Percentiles rank a stretch among this genome's conserved stretches.
Conservation (phyloP, 2,797 vertebrate species). For the Acrocephalus scirpaceus region DNA sequence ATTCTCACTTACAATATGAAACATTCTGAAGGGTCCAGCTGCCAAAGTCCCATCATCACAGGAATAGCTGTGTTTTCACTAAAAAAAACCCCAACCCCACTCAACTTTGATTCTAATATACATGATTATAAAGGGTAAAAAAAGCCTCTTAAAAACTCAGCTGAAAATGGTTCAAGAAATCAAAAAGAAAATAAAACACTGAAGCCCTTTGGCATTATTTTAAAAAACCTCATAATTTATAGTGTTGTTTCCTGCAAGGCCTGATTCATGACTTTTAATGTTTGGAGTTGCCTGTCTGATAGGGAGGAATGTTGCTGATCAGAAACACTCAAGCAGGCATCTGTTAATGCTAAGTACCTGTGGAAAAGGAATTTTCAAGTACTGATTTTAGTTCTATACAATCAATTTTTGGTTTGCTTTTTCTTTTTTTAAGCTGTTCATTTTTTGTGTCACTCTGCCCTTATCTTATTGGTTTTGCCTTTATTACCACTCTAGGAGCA, state of each 20-base stretch:
- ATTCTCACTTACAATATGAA: not conserved
- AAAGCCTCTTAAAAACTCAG: not conserved
- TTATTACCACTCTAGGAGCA: not conserved
- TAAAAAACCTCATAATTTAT: not conserved
- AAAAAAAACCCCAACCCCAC: not conserved
- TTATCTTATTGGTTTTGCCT: not conserved
- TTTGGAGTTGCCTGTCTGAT: slow-evolving; percentile 6
- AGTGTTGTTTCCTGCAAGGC: not conserved
- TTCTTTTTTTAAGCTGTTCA: not conserved
- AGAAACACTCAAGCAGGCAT: slow-evolving; percentile 6
- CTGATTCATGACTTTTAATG: not conserved
- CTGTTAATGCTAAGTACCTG: slow-evolving; percentile 33
- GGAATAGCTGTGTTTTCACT: not conserved
- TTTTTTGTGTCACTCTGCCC: not conserved
- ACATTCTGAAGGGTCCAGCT: not conserved
- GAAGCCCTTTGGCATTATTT: not conserved
- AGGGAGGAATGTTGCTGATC: not conserved
- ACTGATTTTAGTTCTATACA: not conserved
- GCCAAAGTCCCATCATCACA: not conserved
- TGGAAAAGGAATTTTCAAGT: slow-evolving; percentile 30
- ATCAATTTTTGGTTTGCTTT: not conserved
- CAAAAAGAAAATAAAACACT: not conserved
- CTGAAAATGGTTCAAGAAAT: not conserved
- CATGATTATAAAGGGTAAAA: not conserved
- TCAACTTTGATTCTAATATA: not conserved